Base-by-base conservation (phyloP, 1,140 invertebrate species). In the Prorops nasuta region DNA sequence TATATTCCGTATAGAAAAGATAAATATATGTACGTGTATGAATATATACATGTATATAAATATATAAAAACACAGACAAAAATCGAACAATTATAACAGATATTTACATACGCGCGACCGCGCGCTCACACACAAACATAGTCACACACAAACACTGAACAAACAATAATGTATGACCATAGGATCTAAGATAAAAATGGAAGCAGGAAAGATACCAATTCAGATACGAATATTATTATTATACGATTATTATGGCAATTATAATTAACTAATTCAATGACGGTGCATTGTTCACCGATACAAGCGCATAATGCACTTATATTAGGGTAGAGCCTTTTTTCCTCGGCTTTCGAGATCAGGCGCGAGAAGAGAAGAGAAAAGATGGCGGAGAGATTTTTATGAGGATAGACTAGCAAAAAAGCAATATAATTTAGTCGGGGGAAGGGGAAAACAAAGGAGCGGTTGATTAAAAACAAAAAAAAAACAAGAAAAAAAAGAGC, bases 321-420 rank as follows among this genome's bases (percentile, higher is more conserved):
- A 62, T 56, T 61, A 56, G 55, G 61, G 63, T 62, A 60, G 56
- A 60, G 50, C 55, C 41, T 46, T 47, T 49, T 42, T 56, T 49
- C 28, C 42, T 41, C 43, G 37, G 45, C 54, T 61, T 46, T 61
- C 53, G 55, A 47, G 49, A 47, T 60, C 50, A 50, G 49, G 35
- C 20, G 10, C 10, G 44, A 48, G 24, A 51, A 38, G 14, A 18
- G 16, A 37, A 42, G 43, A 39, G 31, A 34, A 38, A 40, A 24
- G 31, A 40, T 18, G 43, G 38, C 20, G 32, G 34, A 15, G n/a
- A n/a, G n/a, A n/a, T n/a, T n/a, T n/a, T n/a, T n/a, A 28, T 28
- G 24, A 28, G 24, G 24, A 28, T 28, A 6, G 24, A 28, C 10
- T 6, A 28, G 10, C 24, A 6, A 28, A 28, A 28, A 6, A 28